These are phyloP conservation scores for Lochmaea crataegi DNA, from an alignment of 2,888 invertebrate genomes.

Conservation along the genomic window DNA sequence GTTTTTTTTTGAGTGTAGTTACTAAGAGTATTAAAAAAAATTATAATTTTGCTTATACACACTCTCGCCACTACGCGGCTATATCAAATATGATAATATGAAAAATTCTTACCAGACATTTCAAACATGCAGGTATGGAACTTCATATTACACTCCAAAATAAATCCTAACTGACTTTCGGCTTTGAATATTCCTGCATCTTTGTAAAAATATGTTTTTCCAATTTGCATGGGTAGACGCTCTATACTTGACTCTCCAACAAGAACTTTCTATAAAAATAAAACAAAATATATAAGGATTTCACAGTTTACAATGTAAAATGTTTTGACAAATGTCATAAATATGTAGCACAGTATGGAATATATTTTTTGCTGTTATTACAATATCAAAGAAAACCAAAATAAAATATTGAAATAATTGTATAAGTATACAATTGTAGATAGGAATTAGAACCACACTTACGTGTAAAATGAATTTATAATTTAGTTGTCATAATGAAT, in stretches of 20 bases:
- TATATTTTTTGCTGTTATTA: background rate
- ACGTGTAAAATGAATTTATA: too few species aligned
- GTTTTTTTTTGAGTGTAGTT: too few species aligned
- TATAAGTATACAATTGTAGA: background rate
- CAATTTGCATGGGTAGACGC: constrained; percentile 70
- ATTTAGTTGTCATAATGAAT: too few species aligned
- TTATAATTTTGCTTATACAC: background rate
- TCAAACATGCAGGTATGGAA: constrained; percentile 75
- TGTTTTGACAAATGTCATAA: constrained; percentile 13
- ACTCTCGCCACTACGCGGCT: constrained; percentile 1
- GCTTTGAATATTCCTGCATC: constrained; percentile 71
- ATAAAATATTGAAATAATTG: background rate
- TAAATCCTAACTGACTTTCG: constrained; percentile 70
- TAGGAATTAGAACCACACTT: too few species aligned
- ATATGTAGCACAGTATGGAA: too few species aligned
- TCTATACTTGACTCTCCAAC: constrained; percentile 61
- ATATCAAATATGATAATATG: constrained; percentile 18
- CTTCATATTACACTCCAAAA: constrained; percentile 74
- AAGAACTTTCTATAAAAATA: constrained; percentile 63
- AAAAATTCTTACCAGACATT: constrained; percentile 66
- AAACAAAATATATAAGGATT: constrained; percentile 9
- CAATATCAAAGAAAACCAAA: too few species aligned
- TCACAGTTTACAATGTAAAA: background rate
- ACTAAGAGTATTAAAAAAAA: background rate
- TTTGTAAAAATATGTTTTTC: constrained; percentile 70